Evolutionary conservation across 2,113 vertebrate genomes (phyloP).

Genomic region (Octodon degus): DNA sequence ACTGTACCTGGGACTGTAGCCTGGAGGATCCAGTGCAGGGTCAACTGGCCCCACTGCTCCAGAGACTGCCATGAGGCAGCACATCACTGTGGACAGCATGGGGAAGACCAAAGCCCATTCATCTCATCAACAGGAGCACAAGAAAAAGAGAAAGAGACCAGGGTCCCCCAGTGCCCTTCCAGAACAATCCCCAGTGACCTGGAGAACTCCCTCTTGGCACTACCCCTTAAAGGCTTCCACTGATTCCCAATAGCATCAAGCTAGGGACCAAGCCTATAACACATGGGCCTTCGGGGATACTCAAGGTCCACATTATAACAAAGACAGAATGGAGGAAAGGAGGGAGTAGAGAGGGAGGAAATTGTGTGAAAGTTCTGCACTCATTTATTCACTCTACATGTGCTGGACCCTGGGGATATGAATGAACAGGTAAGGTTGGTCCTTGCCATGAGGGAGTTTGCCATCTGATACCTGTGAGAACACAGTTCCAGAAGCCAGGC

Average conservation of each 20-base stretch:
- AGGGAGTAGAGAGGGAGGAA: fast-evolving
- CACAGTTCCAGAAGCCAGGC: background rate
- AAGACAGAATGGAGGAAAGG: background rate
- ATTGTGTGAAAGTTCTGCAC: background rate
- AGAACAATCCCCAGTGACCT: background rate
- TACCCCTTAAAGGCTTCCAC: background rate
- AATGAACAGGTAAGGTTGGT: background rate
- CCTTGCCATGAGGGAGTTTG: background rate
- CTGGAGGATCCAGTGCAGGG: background rate
- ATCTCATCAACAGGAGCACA: background rate
- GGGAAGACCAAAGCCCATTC: background rate
- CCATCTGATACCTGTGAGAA: background rate
- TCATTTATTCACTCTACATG: background rate
- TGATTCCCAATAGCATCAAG: background rate
- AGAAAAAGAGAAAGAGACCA: background rate
- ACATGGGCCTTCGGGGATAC: background rate
- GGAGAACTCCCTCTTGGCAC: background rate
- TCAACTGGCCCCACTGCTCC: too few species aligned
- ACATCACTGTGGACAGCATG: background rate
- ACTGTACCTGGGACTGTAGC: background rate
- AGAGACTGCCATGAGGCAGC: background rate
- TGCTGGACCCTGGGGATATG: background rate
- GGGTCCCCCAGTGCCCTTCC: background rate
- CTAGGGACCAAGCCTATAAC: background rate
- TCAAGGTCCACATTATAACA: background rate